Evolutionary conservation across 2,113 vertebrate species (phyloP).

Genomic region (Anoplopoma fimbria): DNA sequence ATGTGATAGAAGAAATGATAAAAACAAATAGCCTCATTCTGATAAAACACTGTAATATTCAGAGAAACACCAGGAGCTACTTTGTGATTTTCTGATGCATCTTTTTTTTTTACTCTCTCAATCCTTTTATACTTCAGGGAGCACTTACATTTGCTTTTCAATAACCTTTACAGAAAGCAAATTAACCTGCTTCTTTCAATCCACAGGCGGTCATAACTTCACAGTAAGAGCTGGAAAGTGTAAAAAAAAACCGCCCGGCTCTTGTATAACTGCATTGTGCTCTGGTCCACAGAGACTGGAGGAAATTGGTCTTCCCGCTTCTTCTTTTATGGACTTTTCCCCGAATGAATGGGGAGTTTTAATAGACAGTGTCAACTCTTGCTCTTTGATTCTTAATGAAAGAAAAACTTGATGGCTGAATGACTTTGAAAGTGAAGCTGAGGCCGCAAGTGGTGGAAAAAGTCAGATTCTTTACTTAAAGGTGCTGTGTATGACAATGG

Average conservation of each 20-base stretch:
- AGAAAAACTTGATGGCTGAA: background rate
- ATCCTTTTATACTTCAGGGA: constrained; percentile 32
- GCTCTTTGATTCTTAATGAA: background rate
- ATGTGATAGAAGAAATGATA: background rate
- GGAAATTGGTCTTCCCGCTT: background rate
- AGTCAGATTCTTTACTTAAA: background rate
- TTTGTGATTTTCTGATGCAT: constrained; percentile 13
- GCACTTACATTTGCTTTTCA: constrained; percentile 41
- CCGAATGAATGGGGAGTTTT: background rate
- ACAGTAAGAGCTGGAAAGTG: background rate
- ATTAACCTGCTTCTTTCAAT: constrained; percentile 48
- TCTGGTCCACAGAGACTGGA: background rate
- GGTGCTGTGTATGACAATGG: too few relatives aligned
- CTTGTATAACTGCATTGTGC: background rate
- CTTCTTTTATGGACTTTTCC: background rate
- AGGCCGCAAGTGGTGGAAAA: background rate
- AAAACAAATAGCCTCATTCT: constrained; percentile 20
- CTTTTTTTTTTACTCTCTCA: background rate
- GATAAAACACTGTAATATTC: constrained; percentile 30
- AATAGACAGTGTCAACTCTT: background rate
- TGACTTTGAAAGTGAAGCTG: background rate
- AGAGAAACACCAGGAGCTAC: background rate
- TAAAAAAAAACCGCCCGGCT: constrained; percentile 9
- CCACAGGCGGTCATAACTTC: constrained; percentile 55
- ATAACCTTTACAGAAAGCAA: constrained; percentile 24